phyloP scores from a whole-genome alignment of 53 echinoderm and acorn worm species.

The Holothuria scabra region DNA sequence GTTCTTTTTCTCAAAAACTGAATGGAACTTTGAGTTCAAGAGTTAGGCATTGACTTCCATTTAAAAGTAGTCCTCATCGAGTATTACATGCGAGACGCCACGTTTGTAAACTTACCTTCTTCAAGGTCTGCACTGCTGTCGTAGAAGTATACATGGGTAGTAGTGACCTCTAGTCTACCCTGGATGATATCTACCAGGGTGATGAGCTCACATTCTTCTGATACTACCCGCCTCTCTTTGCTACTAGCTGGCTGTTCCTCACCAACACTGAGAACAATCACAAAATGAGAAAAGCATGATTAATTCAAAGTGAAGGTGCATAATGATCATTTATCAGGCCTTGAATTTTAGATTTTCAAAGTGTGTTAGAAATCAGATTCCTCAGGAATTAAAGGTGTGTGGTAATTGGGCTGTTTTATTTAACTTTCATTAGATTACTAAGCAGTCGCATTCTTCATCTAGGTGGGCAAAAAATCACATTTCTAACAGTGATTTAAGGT shows the following conservation, averaged over 20 bases:
- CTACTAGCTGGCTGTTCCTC: conserved; percentile 54
- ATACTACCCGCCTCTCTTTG: conserved; percentile 90
- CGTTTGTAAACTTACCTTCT: conserved; percentile 58
- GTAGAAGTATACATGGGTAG: conserved; percentile 96
- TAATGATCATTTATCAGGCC: too few species aligned
- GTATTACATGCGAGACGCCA: not conserved
- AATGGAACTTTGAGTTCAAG: not conserved
- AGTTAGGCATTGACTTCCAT: too few species aligned
- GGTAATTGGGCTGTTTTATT: too few species aligned
- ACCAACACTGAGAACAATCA: conserved; percentile 44
- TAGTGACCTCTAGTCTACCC: conserved; percentile 85
- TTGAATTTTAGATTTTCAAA: too few species aligned
- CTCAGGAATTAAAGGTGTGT: too few species aligned
- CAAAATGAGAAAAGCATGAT: not conserved
- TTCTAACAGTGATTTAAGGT: too few species aligned
- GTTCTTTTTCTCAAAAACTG: not conserved
- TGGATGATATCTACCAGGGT: conserved; percentile 88
- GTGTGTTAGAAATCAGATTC: too few species aligned
- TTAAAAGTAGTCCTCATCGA: not conserved
- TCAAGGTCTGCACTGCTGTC: conserved; percentile 91
- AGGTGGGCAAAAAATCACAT: too few species aligned
- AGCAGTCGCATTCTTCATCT: too few species aligned
- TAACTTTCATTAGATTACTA: too few species aligned
- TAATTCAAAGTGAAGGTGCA: not conserved
- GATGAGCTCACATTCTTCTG: conserved; percentile 93